phyloP scores from a whole-genome alignment of 2,888 invertebrate species.

The Crocallis elinguaria region DNA sequence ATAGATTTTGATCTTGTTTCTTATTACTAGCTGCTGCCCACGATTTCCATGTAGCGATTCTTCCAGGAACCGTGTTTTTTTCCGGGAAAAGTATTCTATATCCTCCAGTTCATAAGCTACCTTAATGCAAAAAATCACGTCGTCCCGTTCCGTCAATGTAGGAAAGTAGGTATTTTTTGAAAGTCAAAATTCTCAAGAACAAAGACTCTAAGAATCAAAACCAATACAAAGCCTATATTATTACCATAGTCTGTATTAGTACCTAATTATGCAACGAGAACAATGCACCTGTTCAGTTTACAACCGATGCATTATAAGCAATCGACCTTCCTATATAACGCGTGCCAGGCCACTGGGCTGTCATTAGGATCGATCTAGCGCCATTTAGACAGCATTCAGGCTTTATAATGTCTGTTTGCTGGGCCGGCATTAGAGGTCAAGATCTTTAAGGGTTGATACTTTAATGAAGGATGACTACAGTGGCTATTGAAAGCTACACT shows the following conservation, averaged over 20 bases:
- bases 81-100: too few species aligned
- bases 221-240: not conserved
- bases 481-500: conserved; percentile 6
- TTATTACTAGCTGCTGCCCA: too few species aligned
- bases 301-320: conserved; percentile 1
- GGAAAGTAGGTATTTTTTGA: too few species aligned
- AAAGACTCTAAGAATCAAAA: not conserved
- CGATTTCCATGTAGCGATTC: too few species aligned
- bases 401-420: conserved; percentile 30
- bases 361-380: conserved; percentile 39
- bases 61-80: too few species aligned
- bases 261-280: not conserved
- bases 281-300: conserved; percentile 37
- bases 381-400: conserved; percentile 26
- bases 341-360: conserved; percentile 24
- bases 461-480: conserved; percentile 29
- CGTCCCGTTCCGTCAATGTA: too few species aligned
- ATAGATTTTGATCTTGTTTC: too few species aligned
- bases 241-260: too few species aligned
- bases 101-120: too few species aligned
- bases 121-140: too few species aligned
- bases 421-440: conserved; percentile 37
- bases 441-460: conserved; percentile 33
- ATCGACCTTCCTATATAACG: conserved; percentile 19
- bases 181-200: too few species aligned